A percentile compares a stretch with the other conserved stretches of the same genome.
phyloP scores from a whole-genome alignment of 2,113 vertebrate genomes.

The Equus quagga region DNA sequence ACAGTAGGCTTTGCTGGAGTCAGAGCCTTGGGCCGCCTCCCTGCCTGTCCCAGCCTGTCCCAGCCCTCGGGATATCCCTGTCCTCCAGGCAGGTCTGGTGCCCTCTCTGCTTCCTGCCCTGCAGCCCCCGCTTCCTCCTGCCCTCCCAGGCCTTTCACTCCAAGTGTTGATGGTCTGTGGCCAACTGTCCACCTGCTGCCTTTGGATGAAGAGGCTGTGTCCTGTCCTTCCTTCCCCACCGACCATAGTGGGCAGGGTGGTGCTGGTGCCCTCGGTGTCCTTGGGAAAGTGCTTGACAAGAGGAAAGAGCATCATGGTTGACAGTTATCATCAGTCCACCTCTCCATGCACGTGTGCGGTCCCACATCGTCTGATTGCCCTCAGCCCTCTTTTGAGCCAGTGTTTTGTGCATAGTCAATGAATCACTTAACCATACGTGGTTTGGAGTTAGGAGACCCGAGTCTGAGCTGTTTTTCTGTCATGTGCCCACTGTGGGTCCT shows the following conservation, averaged over 20 bases:
- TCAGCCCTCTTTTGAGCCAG: neutral
- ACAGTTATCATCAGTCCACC: neutral
- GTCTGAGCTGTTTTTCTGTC: neutral
- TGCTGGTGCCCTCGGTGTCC: rapidly evolving
- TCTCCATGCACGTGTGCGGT: too few relatives aligned
- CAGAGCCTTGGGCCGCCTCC: neutral
- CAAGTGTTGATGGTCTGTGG: neutral
- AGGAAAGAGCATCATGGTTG: neutral
- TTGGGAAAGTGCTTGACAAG: neutral
- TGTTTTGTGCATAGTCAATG: neutral
- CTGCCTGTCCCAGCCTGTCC: neutral
- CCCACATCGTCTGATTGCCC: neutral
- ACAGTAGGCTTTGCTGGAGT: rapidly evolving
- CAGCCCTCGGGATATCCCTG: too few relatives aligned
- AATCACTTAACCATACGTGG: rapidly evolving
- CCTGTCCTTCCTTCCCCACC: neutral
- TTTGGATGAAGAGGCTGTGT: neutral
- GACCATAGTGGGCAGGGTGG: neutral
- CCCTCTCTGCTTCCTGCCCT: neutral
- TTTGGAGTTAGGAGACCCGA: neutral
- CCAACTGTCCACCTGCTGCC: neutral
- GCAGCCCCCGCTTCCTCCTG: neutral
- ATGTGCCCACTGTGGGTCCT: rapidly evolving
- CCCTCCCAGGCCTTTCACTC: neutral
- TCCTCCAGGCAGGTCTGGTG: neutral